Conservation (phyloP, 2,113 vertebrate genomes). For the Saguinus midas region DNA sequence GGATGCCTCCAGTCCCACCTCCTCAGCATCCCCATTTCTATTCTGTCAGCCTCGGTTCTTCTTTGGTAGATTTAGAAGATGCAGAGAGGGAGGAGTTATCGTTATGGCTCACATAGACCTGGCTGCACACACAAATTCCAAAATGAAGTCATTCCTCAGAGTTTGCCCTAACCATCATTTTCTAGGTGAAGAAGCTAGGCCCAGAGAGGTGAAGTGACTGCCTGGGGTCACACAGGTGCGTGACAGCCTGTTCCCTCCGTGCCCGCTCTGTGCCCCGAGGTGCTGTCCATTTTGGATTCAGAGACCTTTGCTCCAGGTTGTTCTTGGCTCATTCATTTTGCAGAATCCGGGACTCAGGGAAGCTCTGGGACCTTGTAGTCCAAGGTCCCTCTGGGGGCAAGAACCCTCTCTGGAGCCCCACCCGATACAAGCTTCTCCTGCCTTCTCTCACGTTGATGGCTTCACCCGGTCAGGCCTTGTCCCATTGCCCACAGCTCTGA, state of each 20-base stretch:
- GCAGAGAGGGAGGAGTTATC: neutral
- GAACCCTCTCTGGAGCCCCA: neutral
- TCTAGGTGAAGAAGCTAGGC: neutral
- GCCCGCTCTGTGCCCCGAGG: neutral
- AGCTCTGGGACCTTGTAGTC: neutral
- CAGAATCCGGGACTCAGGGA: neutral
- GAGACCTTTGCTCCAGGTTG: neutral
- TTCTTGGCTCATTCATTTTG: neutral
- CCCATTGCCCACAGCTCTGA: neutral
- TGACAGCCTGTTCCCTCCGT: neutral
- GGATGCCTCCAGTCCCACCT: neutral
- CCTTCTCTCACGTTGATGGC: accelerated
- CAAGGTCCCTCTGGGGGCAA: neutral
- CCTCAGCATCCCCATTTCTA: neutral
- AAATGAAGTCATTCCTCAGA: neutral
- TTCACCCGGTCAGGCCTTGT: accelerated
- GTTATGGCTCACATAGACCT: neutral
- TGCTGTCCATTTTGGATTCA: neutral
- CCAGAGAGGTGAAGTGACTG: neutral
- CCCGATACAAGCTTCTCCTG: neutral
- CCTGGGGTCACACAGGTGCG: neutral
- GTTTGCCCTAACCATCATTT: neutral
- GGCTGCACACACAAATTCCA: neutral
- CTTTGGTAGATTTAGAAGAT: neutral
- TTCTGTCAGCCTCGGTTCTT: neutral